phyloP scores from a whole-genome alignment of 92 coral and sea anemone genomes.

The Virgularia gustaviana region DNA sequence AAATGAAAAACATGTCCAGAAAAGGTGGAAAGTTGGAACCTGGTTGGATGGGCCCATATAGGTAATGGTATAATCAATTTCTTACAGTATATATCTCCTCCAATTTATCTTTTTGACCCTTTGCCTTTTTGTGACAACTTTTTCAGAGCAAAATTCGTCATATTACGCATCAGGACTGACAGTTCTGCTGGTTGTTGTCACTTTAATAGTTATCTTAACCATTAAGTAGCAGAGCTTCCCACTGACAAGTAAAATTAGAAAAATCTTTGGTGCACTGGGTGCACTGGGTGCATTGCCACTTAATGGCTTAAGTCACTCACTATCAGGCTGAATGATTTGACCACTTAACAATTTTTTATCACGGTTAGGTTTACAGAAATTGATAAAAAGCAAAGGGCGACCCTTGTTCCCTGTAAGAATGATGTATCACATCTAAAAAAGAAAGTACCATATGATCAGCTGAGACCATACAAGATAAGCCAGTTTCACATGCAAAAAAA shows the following conservation, averaged over 20 bases:
- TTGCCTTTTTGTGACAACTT: neutral
- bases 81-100: neutral
- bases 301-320: no score
- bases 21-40: conserved; percentile 22
- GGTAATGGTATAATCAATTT: neutral
- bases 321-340: no score
- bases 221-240: no score
- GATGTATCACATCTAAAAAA: conserved; percentile 13
- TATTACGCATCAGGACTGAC: neutral
- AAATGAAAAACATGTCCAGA: conserved; percentile 14
- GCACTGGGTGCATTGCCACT: no score
- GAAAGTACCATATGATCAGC: conserved; percentile 9
- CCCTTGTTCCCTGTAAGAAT: conserved; percentile 16
- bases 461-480: conserved; percentile 18
- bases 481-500: neutral
- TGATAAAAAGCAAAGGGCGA: conserved; percentile 18
- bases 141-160: neutral
- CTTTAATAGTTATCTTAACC: neutral
- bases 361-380: neutral
- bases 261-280: no score
- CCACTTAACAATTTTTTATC: neutral
- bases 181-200: neutral
- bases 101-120: neutral
- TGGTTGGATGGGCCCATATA: conserved; percentile 23
- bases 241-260: no score